Evolutionary conservation across 2,888 invertebrate species (phyloP).

Genomic region (Seladonia tumulorum): DNA sequence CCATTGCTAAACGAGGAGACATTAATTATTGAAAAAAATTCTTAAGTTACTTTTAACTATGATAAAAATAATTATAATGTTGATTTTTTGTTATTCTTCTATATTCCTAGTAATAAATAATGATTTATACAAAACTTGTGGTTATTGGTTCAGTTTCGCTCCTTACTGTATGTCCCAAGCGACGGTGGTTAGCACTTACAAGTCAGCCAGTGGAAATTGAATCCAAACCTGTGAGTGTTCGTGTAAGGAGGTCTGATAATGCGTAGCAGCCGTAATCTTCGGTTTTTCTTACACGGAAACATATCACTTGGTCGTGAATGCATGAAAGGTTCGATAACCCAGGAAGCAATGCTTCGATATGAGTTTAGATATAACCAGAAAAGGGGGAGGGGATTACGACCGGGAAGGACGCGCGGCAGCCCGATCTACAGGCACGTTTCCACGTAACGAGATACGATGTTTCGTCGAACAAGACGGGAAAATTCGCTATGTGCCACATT

Average conservation of each 20-base stretch:
- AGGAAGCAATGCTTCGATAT: conserved; percentile 31
- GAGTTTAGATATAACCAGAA: conserved; percentile 16
- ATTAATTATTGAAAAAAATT: too few species aligned
- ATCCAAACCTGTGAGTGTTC: neutral
- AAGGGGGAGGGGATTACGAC: conserved; percentile 27
- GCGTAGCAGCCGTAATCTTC: neutral
- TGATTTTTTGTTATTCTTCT: too few species aligned
- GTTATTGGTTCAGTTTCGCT: too few species aligned
- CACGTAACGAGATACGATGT: conserved; percentile 47
- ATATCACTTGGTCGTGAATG: neutral
- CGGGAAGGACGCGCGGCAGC: conserved; percentile 20
- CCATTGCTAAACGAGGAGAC: too few species aligned
- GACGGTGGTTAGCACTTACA: neutral
- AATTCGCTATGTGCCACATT: conserved; percentile 57
- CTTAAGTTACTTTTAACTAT: too few species aligned
- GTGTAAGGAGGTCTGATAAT: neutral
- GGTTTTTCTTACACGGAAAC: neutral
- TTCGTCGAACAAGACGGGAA: conserved; percentile 24
- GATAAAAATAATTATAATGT: too few species aligned
- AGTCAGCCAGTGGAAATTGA: neutral
- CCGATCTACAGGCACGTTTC: conserved; percentile 51
- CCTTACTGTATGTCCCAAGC: too few species aligned
- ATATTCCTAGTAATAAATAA: too few species aligned
- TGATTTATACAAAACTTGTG: too few species aligned
- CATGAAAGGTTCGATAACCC: conserved; percentile 22